A percentile compares a stretch with the other conserved stretches of the same genome.
Evolutionary conservation across 2,113 vertebrate genomes (phyloP).

Genomic region (Sphaerodactylus townsendi): DNA sequence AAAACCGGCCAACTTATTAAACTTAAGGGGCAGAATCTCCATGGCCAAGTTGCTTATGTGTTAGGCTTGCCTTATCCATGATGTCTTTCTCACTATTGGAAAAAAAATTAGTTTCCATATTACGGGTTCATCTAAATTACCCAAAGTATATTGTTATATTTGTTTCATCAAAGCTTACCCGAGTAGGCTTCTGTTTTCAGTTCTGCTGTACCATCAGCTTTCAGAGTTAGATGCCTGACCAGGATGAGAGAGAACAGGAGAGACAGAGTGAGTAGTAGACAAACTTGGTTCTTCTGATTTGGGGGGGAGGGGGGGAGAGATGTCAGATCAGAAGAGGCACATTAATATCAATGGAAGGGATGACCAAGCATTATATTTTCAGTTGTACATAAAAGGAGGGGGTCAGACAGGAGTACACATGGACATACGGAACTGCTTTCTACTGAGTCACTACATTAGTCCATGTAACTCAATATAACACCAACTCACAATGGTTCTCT

Average conservation of each 20-base stretch:
- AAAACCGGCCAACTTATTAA: background rate
- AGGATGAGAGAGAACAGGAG: background rate
- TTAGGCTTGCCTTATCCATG: background rate
- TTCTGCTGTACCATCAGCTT: background rate
- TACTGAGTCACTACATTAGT: too few relatives aligned
- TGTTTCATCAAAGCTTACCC: background rate
- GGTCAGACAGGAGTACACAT: too few relatives aligned
- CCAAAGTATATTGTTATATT: background rate
- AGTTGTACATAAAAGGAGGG: background rate
- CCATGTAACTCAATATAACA: too few relatives aligned
- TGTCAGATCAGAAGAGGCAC: background rate
- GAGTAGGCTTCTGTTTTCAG: background rate
- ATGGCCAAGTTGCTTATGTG: background rate
- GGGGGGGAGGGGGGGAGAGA: background rate
- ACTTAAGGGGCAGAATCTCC: background rate
- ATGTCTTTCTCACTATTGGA: background rate
- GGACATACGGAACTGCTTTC: too few relatives aligned
- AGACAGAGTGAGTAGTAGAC: background rate
- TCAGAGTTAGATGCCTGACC: background rate
- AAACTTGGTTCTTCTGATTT: background rate
- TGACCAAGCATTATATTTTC: background rate
- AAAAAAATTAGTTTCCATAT: background rate
- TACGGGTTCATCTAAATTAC: background rate
- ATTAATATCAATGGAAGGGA: background rate
- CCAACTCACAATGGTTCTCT: too few relatives aligned